Evolutionary conservation across 2,113 vertebrate species (phyloP), one percentile per base, ranked within the genome.

Genomic region (Nycticebus coucang): DNA sequence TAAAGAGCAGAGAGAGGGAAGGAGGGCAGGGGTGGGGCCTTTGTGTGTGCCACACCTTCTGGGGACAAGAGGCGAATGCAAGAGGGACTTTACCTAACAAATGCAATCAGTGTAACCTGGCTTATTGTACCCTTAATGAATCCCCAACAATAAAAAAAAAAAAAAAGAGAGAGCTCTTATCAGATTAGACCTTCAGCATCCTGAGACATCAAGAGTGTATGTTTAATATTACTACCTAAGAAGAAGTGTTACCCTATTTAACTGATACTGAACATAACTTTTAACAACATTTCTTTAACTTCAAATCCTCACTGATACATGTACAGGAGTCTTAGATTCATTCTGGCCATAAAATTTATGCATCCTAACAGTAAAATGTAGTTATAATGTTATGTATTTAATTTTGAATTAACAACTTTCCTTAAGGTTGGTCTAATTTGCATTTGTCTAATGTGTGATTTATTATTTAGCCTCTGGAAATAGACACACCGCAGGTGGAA

Each of bases 401-500:
- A 18, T 59, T 41, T 85, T 86, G 41, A 75, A 21, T 87, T 92
- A 83, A 35, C 8, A 69, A 28, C 7, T 62, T 62, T 64, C 33
- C 45, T 82, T 89, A 86, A 35, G 74, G 30, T 82, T 89, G 30
- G 93, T 64, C 94, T 37, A 89, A 78, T 87, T 90, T 87, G 35
- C 60, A 72, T 82, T 86, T 78, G 18, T 72, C 74, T 9, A 7
- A 50, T 81, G 50, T 77, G 13, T 84, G 87, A 86, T 87, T 92
- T 92, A 77, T 89, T 94, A 92, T 66, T 82, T 95, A 78, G 68
- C 45, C 62, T 78, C 81, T 79, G 17, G 86, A 95, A 92, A 77
- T 35, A 92, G 4, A 83, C 72, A 6, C 2, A 59, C 69, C 75
- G 28, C 41, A 22, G 19, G 33, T 80, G 50, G 80, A 88, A 91